phyloP scores from a whole-genome alignment of 2,113 vertebrate genomes.

The Atractosteus spatula region DNA sequence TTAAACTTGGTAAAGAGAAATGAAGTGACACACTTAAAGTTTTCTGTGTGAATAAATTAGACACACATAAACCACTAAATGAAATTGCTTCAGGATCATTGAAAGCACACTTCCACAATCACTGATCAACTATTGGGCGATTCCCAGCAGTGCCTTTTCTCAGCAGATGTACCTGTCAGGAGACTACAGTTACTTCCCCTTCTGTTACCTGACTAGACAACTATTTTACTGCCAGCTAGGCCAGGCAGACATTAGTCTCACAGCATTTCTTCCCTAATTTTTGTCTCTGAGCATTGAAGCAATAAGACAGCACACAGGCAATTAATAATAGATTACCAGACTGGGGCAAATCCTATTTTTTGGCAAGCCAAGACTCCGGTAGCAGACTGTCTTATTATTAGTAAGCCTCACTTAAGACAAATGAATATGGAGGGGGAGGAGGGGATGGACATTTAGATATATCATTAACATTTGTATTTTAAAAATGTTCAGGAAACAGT shows the following conservation, averaged over 20 bases:
- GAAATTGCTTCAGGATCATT: not conserved
- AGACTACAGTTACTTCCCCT: not conserved
- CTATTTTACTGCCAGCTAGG: conserved; percentile 23
- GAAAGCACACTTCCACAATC: not conserved
- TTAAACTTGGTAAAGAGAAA: too few species aligned
- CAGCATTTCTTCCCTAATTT: conserved; percentile 1
- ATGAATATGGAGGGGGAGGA: not conserved
- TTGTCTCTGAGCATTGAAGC: conserved; percentile 10
- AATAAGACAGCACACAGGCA: conserved; percentile 21
- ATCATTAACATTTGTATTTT: too few species aligned
- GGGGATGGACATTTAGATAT: too few species aligned
- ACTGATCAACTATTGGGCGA: not conserved
- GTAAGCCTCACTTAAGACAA: not conserved
- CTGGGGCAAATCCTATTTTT: conserved; percentile 34
- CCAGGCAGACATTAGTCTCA: not conserved
- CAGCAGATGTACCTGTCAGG: not conserved
- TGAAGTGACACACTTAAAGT: too few species aligned
- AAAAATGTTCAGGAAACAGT: too few species aligned
- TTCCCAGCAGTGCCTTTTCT: not conserved
- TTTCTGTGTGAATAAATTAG: too few species aligned
- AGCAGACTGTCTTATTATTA: conserved; percentile 24
- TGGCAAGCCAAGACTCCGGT: conserved; percentile 28
- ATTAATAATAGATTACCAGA: conserved; percentile 44
- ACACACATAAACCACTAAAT: not conserved
- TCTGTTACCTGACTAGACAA: not conserved